These are phyloP conservation scores for Leucania comma DNA, from an alignment of 2,888 invertebrate genomes.

Conservation along the genomic window DNA sequence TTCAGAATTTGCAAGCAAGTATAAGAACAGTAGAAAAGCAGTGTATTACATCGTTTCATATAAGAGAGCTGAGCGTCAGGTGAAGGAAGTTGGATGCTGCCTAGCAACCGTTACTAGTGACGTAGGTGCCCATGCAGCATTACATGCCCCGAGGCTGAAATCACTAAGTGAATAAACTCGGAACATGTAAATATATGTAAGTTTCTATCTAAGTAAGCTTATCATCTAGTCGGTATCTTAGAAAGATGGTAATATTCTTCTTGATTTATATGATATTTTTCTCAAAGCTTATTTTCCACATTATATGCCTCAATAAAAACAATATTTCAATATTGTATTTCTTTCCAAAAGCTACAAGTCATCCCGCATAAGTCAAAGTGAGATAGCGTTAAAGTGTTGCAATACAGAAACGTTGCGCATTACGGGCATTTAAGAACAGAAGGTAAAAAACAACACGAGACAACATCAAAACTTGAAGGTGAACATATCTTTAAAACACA, in stretches of 20 bases:
- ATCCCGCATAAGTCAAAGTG: constrained; percentile 42
- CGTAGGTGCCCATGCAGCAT: constrained; percentile 9
- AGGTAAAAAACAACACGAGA: constrained; percentile 64
- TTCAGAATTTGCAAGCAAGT: constrained; percentile 34
- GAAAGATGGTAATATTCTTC: neutral
- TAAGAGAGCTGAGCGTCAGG: constrained; percentile 1
- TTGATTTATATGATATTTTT: neutral
- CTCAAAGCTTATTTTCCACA: neutral
- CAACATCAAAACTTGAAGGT: constrained; percentile 73
- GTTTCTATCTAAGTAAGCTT: neutral
- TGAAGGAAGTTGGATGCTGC: constrained; percentile 7
- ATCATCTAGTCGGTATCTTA: neutral
- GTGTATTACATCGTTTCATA: constrained; percentile 16
- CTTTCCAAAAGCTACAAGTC: constrained; percentile 34
- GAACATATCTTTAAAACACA: constrained; percentile 80
- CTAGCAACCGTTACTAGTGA: constrained; percentile 42
- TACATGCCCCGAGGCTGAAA: constrained; percentile 20
- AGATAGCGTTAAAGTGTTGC: constrained; percentile 58
- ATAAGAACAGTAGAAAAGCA: constrained; percentile 37
- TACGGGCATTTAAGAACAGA: constrained; percentile 62
- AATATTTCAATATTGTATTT: constrained; percentile 16
- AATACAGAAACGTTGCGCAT: constrained; percentile 62
- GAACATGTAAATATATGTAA: constrained; percentile 1
- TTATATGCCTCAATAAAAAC: no score
- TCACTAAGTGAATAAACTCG: constrained; percentile 35